These are phyloP conservation scores for Euplexia lucipara DNA, from an alignment of 2,888 invertebrate species.

Conservation along the genomic window DNA sequence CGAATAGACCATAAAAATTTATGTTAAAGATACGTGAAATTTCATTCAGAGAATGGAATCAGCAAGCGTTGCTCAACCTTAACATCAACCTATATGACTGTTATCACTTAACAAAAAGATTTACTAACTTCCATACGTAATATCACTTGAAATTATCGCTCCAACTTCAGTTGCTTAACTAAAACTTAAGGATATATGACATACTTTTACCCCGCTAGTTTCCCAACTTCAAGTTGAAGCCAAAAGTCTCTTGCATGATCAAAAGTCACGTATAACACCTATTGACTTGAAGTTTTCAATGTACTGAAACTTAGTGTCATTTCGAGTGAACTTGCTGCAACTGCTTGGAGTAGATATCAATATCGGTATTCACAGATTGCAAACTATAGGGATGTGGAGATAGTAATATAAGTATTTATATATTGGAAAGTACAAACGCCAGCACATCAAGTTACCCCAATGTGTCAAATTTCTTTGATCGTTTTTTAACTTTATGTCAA, in stretches of 20 bases:
- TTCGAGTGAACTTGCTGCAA: slow-evolving; percentile 24
- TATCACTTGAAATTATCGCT: background rate
- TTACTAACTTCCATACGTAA: background rate
- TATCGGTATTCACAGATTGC: background rate
- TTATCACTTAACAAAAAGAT: background rate
- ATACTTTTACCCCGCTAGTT: slow-evolving; percentile 23
- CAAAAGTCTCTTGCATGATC: slow-evolving; percentile 43
- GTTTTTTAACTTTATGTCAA: no score
- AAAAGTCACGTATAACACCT: slow-evolving; percentile 46
- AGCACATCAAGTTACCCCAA: no score
- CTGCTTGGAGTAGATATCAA: slow-evolving; percentile 1
- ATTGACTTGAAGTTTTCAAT: slow-evolving; percentile 56
- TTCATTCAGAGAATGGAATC: no score
- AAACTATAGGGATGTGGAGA: background rate
- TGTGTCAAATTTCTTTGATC: no score
- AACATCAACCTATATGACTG: no score
- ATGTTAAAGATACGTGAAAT: no score
- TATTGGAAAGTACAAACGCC: no score
- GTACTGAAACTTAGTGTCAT: slow-evolving; percentile 34
- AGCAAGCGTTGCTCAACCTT: no score
- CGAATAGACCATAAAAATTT: no score
- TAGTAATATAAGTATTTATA: no score
- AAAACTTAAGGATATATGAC: slow-evolving; percentile 18
- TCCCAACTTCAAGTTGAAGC: slow-evolving; percentile 28
- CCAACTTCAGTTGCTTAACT: background rate